Evolutionary conservation across 2,797 vertebrate species (phyloP).

Genomic region (Chrysocyon brachyurus): DNA sequence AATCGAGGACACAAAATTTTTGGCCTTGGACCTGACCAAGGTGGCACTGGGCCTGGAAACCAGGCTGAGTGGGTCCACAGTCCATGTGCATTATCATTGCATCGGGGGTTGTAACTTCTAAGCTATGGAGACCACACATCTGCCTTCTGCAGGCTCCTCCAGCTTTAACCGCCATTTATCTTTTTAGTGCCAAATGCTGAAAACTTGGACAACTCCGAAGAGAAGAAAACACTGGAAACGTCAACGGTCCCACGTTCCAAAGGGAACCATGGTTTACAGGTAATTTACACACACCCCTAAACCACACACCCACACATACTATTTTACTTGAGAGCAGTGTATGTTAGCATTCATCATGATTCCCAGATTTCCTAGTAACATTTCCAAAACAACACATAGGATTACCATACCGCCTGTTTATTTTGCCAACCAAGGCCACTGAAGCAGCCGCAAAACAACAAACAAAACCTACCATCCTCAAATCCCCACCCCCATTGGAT

Average conservation of each 20-base stretch:
- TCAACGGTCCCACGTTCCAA: not conserved
- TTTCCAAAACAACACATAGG: not conserved
- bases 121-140: not conserved
- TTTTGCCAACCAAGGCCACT: not conserved
- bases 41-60: not conserved
- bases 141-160: not conserved
- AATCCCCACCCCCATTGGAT: not conserved
- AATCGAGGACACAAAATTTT: not conserved
- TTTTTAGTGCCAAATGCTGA: not conserved
- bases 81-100: not conserved
- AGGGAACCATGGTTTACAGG: not conserved
- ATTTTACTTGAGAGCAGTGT: not conserved
- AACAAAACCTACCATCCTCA: not conserved
- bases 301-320: not conserved
- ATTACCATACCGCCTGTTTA: constrained; percentile 44
- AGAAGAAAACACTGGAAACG: not conserved
- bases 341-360: not conserved
- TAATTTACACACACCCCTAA: not conserved
- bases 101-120: not conserved
- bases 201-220: not conserved
- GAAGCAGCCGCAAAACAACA: not conserved
- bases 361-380: constrained; percentile 57
- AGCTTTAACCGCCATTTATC: not conserved
- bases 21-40: not conserved
- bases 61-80: too few species aligned